A percentile compares a stretch with the other conserved stretches of the same genome.
Conservation (phyloP, 2,888 invertebrate genomes). For the Ochlodes sylvanus region DNA sequence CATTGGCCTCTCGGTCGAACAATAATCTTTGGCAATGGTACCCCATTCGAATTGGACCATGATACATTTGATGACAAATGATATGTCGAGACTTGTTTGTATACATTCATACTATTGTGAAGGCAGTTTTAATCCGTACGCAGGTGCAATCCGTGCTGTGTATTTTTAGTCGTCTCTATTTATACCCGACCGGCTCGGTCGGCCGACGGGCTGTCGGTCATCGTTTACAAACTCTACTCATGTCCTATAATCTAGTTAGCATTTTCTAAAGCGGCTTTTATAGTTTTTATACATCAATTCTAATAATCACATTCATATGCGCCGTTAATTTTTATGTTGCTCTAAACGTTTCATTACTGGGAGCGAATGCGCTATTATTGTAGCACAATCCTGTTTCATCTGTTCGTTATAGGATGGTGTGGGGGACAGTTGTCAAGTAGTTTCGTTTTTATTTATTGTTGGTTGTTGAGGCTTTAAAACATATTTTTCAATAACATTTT, state of each 20-base stretch:
- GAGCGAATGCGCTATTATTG: conserved; percentile 14
- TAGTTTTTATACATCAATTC: conserved; percentile 39
- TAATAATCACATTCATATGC: conserved; percentile 34
- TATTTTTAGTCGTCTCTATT: conserved; percentile 80
- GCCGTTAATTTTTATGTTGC: conserved; percentile 28
- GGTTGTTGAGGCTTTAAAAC: too few relatives aligned
- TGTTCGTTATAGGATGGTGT: too few relatives aligned
- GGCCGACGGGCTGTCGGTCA: conserved; percentile 65
- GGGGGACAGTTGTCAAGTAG: too few relatives aligned
- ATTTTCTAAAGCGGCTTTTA: conserved; percentile 17
- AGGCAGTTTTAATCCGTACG: conserved; percentile 46
- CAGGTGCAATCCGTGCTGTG: conserved; percentile 74
- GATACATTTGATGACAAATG: conserved; percentile 39
- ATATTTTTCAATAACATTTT: too few relatives aligned
- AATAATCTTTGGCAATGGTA: too few relatives aligned
- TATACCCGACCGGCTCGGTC: conserved; percentile 74
- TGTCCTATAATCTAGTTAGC: conserved; percentile 43
- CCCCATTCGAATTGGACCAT: too few relatives aligned
- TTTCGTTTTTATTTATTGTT: too few relatives aligned
- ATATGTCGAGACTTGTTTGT: conserved; percentile 11
- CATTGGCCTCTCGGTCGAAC: too few relatives aligned
- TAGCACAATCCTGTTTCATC: conserved; percentile 15
- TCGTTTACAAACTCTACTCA: conserved; percentile 55
- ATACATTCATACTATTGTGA: conserved; percentile 6
- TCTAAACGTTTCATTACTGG: conserved; percentile 28